Conservation (phyloP, 53 echinoderm and acorn worm species). For the Echinarachnius parma region DNA sequence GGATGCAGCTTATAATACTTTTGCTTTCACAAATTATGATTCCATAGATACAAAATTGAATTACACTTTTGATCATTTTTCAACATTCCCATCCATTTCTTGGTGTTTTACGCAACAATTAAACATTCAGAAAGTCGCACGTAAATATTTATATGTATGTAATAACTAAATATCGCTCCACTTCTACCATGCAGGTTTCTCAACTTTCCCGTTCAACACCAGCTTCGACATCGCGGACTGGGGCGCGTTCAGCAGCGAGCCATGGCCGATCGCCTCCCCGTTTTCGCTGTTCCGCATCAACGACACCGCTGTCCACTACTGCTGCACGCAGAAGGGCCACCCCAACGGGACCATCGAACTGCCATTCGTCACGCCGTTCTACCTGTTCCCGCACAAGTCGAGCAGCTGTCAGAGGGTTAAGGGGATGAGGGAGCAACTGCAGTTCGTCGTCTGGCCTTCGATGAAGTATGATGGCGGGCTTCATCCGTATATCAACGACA, state of each 20-base stretch:
- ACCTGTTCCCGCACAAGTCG: constrained; percentile 20
- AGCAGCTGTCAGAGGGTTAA: constrained; percentile 6
- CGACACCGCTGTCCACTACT: constrained; percentile 32
- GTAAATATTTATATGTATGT: too few relatives aligned
- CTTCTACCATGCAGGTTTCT: constrained; percentile 9
- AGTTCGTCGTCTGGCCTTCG: constrained; percentile 30
- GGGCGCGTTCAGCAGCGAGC: neutral
- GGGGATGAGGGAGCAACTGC: constrained; percentile 20
- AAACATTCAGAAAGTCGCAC: too few relatives aligned
- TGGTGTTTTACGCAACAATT: too few relatives aligned
- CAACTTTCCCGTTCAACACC: constrained; percentile 23
- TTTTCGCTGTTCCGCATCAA: constrained; percentile 16
- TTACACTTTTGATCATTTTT: too few relatives aligned
- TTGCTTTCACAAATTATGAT: too few relatives aligned
- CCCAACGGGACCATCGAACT: constrained; percentile 21
- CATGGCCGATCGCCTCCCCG: constrained; percentile 7
- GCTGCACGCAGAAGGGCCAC: constrained; percentile 15
- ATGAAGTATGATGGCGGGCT: constrained; percentile 18
- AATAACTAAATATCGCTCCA: too few relatives aligned
- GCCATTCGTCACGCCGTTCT: constrained; percentile 31
- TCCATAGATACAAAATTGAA: too few relatives aligned
- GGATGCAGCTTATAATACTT: too few relatives aligned
- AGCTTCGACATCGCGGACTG: neutral
- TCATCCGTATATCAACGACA: constrained; percentile 27
- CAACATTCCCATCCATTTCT: too few relatives aligned